Percentiles rank a stretch among this genome's conserved stretches.
phyloP scores from a whole-genome alignment of 1,140 invertebrate species.

The Potamilus streckersoni region DNA sequence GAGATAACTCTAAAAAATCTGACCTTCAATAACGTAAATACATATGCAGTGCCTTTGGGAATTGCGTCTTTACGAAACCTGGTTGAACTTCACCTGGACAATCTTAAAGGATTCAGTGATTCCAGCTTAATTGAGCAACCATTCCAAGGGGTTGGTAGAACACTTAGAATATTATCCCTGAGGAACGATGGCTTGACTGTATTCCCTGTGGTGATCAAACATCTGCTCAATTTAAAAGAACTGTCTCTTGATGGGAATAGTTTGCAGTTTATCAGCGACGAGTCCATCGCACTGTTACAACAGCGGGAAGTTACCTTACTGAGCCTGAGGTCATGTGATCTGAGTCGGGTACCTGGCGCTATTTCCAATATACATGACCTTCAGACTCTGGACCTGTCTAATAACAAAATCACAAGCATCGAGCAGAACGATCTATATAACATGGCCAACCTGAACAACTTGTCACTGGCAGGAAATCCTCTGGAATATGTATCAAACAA shows the following conservation, averaged over 20 bases:
- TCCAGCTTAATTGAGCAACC: constrained; percentile 18
- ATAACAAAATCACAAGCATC: constrained; percentile 26
- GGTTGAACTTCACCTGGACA: constrained; percentile 18
- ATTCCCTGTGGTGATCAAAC: constrained; percentile 22
- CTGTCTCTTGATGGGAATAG: constrained; percentile 19
- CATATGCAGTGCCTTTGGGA: constrained; percentile 10
- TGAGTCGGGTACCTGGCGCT: constrained; percentile 25
- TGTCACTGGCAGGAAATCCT: constrained; percentile 14
- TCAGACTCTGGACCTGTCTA: constrained; percentile 11
- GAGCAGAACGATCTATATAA: constrained; percentile 24
- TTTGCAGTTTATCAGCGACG: constrained; percentile 25
- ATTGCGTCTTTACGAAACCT: constrained; percentile 9
- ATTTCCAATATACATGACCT: constrained; percentile 17
- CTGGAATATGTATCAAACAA: constrained; percentile 24
- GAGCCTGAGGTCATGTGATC: constrained; percentile 13
- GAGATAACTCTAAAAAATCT: constrained; percentile 14
- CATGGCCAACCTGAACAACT: constrained; percentile 3
- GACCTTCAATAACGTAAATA: constrained; percentile 7
- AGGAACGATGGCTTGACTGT: constrained; percentile 23
- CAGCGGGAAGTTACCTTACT: constrained; percentile 12
- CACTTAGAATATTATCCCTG: constrained; percentile 16
- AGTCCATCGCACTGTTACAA: constrained; percentile 16
- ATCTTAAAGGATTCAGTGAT: constrained; percentile 13
- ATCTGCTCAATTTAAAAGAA: constrained; percentile 6
- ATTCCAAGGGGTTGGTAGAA: constrained; percentile 3